Conservation (phyloP, 92 coral and sea anemone species). For the Palythoa caribaeorum region DNA sequence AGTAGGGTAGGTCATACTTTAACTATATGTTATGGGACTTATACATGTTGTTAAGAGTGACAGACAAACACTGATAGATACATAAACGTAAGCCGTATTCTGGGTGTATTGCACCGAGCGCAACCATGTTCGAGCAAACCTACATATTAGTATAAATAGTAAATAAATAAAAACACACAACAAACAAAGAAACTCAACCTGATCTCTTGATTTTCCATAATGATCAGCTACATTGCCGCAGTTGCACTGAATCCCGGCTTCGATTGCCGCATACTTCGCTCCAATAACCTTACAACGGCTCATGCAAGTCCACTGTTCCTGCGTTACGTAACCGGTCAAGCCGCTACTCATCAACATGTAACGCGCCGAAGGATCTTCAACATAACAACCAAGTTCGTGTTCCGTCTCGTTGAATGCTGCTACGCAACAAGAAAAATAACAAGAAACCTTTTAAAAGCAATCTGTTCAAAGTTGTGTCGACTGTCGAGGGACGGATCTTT, state of each 20-base stretch:
- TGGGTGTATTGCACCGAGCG: too few species aligned
- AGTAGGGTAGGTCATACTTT: too few species aligned
- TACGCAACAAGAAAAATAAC: neutral
- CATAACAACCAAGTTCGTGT: conserved; percentile 21
- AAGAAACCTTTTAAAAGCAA: neutral
- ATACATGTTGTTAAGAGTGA: too few species aligned
- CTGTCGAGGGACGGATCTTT: too few species aligned
- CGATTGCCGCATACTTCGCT: conserved; percentile 32
- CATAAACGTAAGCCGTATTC: too few species aligned
- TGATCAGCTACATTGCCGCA: neutral
- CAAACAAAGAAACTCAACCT: neutral
- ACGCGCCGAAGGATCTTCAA: conserved; percentile 25
- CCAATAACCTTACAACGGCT: conserved; percentile 17
- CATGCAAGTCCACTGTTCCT: conserved; percentile 33
- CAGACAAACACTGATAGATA: too few species aligned
- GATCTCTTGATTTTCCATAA: conserved; percentile 11
- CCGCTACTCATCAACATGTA: conserved; percentile 34
- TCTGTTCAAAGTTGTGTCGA: too few species aligned
- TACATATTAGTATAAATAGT: too few species aligned
- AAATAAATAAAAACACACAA: too few species aligned
- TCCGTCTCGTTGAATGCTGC: conserved; percentile 25
- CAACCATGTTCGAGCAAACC: too few species aligned
- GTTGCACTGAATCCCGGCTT: conserved; percentile 40
- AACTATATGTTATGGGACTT: too few species aligned
- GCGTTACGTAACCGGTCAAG: conserved; percentile 25